Base-by-base conservation (phyloP, 2,113 vertebrate genomes). In the Brachyistius frenatus region DNA sequence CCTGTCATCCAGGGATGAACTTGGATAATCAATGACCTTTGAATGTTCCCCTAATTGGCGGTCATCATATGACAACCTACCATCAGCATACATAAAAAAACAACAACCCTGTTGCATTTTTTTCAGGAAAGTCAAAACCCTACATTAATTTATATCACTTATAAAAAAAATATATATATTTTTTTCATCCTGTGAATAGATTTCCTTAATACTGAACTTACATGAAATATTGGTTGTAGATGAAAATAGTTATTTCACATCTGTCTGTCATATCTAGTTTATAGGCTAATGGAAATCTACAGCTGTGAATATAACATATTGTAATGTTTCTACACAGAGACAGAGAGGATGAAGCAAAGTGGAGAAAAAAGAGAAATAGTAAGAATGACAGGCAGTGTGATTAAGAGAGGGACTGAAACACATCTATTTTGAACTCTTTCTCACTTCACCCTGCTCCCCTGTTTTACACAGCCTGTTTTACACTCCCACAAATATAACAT, bases 401-500 rank as follows among this genome's bases (percentile, higher is more conserved):
- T 30, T 73, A 60, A 71, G 39, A 72, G 23, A 66, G n/a, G 30
- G 13, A 61, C 13, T 31, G 7, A 66, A 55, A 60, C 3, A 60
- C 39, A 39, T 69, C n/a, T 67, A 73, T 73, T 77, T 46, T 80
- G 33, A 85, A 58, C 31, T 69, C 23, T 36, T 46, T 53, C 53
- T 72, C 53, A 60, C 50, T 44, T 67, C 66, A 76, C 23, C 35
- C 65, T 30, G 23, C 60, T 47, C n/a, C 53, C 32, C 50, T 66
- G 49, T 70, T 84, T 81, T 66, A 52, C 55, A 82, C 46, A 23
- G 23, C 23, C 23, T 23, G 23, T 23, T 23, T 23, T 23, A 23
- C 23, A 23, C 23, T 23, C 23, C 76, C 84, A 64, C 58, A 76
- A 84, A 78, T 58, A 73, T 76, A 81, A 79, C 71, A 67, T 0